Base-by-base conservation (phyloP, 2,113 vertebrate genomes). In the Boulengeromyrus knoepffleri region DNA sequence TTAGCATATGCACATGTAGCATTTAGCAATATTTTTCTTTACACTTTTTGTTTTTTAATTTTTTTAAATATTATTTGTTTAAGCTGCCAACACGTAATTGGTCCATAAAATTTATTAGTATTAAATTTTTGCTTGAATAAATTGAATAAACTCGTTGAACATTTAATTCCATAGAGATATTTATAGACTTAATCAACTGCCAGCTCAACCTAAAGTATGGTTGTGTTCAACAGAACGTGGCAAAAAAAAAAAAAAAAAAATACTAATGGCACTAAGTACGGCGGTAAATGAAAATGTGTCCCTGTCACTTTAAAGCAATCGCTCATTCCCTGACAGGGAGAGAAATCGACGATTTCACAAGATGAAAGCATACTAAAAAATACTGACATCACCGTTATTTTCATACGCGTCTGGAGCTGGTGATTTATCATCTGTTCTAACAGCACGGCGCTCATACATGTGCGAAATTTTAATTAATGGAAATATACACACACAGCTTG, bases 381-480 rank as follows among this genome's bases (percentile, higher is more conserved):
- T 42, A 80, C 31, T 80, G 74, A 80, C 74, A 42, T 80, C 74
- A 80, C 74, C 36, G 31, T 80, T 80, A 80, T 80, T 39, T 80
- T 80, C 74, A 80, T 36, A 80, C 74, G 74, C 31, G 15, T 80
- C 74, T 42, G 74, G 36, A 42, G 36, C 31, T 80, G 36, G 74
- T 42, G 31, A 80, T 80, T 80, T 80, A 80, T 80, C 74, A 80
- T 80, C 74, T 80, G 74, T 80, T 80, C 31, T 42, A 80, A 80
- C 74, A 80, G 74, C 74, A 80, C 74, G 74, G 74, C 74, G 74
- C 74, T 80, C 36, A 80, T 39, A 80, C 74, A 80, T 80, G 74
- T 80, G 74, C 31, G 74, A 80, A 80, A 80, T 80, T 80, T 80
- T 80, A 80, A 80, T 80, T 80, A 80, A 80, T 80, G 74, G 74